These are phyloP conservation scores for Protophormia terraenovae DNA, from an alignment of 2,888 invertebrate species.

Conservation along the genomic window DNA sequence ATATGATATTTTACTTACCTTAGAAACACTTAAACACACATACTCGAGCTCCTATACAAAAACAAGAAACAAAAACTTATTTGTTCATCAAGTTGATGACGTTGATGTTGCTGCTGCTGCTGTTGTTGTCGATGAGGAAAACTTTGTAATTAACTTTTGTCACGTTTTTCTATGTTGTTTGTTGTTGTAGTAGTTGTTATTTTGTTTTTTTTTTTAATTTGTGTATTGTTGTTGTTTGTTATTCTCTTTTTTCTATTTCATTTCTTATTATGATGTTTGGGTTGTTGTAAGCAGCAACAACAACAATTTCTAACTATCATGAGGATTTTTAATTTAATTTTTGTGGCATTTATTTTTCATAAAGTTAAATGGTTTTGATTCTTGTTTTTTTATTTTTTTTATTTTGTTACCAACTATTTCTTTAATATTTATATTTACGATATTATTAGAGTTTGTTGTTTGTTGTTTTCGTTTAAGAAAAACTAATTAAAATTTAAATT, in stretches of 20 bases:
- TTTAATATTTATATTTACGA: conserved; percentile 9
- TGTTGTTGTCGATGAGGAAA: conserved; percentile 61
- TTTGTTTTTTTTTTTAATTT: conserved; percentile 32
- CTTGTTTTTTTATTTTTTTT: conserved; percentile 31
- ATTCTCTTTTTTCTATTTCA: background rate
- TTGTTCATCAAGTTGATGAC: conserved; percentile 55
- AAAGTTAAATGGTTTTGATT: conserved; percentile 53
- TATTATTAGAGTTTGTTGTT: conserved; percentile 11
- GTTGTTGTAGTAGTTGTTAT: too few species aligned
- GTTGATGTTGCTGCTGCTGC: conserved; percentile 70
- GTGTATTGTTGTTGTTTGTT: background rate
- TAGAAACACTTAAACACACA: conserved; percentile 23
- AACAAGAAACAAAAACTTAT: conserved; percentile 6
- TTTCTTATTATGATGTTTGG: conserved; percentile 21
- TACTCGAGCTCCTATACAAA: background rate
- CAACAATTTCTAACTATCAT: conserved; percentile 26
- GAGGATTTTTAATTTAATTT: conserved; percentile 64
- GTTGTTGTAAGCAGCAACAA: background rate
- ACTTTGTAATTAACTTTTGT: conserved; percentile 79
- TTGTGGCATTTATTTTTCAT: conserved; percentile 63
- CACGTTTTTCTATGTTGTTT: conserved; percentile 71
- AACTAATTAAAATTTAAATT: conserved; percentile 67
- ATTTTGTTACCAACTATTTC: background rate
- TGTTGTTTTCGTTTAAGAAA: conserved; percentile 54
- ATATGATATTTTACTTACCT: conserved; percentile 60